phyloP scores from a whole-genome alignment of 2,797 vertebrate species.

The Enteromius unitaeniatus region DNA sequence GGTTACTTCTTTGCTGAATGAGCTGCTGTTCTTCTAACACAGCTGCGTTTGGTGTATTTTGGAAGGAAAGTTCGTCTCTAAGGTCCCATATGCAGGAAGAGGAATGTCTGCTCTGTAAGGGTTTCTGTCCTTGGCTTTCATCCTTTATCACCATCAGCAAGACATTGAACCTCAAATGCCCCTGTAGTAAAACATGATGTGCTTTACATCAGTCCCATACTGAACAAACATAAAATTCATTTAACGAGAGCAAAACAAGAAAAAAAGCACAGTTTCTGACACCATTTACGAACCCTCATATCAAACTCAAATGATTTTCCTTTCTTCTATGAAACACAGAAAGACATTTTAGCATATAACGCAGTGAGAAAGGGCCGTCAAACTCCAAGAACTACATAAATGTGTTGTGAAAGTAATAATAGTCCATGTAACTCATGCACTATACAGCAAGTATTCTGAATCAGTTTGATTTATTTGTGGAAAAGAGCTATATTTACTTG shows the following conservation, averaged over 20 bases:
- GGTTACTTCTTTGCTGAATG: not conserved
- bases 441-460: not conserved
- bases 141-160: slow-evolving; percentile 12
- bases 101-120: not conserved
- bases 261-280: too few species aligned
- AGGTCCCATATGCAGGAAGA: slow-evolving; percentile 21
- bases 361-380: not conserved
- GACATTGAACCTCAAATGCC: not conserved
- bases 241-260: not conserved
- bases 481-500: not conserved
- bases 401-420: not conserved
- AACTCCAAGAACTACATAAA: not conserved
- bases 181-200: not conserved
- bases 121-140: slow-evolving; percentile 36
- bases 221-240: not conserved
- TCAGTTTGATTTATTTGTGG: not conserved
- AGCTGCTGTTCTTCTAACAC: not conserved
- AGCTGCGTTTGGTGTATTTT: slow-evolving; percentile 10
- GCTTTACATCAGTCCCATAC: not conserved
- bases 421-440: not conserved
- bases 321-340: not conserved
- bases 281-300: not conserved
- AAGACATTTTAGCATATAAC: not conserved
- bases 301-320: not conserved
- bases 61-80: slow-evolving; percentile 13